Percentiles rank a stretch among this genome's conserved stretches.
Conservation (phyloP, 2,113 vertebrate genomes). For the Glareola pratincola region DNA sequence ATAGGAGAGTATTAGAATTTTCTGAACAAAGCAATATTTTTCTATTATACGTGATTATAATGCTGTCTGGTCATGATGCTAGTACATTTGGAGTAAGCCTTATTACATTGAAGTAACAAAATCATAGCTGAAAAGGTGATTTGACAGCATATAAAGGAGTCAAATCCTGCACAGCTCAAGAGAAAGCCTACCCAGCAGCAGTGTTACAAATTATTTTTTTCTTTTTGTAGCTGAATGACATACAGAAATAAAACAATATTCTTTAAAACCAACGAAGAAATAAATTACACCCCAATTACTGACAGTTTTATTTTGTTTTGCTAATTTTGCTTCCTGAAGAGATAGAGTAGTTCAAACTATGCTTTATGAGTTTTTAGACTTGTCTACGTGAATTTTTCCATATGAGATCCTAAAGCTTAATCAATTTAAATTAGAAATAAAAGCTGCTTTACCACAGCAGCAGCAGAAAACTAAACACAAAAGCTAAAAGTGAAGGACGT, state of each 20-base stretch:
- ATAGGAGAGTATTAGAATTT: not conserved
- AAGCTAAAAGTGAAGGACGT: not conserved
- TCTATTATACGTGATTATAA: not conserved
- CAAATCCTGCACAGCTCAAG: not conserved
- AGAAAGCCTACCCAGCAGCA: not conserved
- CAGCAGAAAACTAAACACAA: not conserved
- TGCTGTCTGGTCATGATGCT: not conserved
- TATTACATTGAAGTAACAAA: not conserved
- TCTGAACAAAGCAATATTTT: not conserved
- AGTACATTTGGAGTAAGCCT: not conserved
- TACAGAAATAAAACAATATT: not conserved
- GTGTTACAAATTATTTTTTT: not conserved
- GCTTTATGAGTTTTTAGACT: not conserved
- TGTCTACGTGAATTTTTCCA: not conserved
- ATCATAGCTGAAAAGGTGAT: not conserved
- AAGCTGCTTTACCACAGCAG: not conserved
- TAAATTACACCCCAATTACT: not conserved
- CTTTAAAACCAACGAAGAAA: not conserved
- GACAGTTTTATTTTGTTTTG: not conserved
- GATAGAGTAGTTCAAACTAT: not conserved
- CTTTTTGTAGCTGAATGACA: not conserved
- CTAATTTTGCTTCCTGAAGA: not conserved
- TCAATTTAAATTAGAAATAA: not conserved
- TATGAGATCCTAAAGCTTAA: not conserved
- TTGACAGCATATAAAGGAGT: not conserved